Evolutionary conservation across 2,113 vertebrate species (phyloP), one percentile per base, ranked within the genome.

Genomic region (Prionailurus bengalensis): DNA sequence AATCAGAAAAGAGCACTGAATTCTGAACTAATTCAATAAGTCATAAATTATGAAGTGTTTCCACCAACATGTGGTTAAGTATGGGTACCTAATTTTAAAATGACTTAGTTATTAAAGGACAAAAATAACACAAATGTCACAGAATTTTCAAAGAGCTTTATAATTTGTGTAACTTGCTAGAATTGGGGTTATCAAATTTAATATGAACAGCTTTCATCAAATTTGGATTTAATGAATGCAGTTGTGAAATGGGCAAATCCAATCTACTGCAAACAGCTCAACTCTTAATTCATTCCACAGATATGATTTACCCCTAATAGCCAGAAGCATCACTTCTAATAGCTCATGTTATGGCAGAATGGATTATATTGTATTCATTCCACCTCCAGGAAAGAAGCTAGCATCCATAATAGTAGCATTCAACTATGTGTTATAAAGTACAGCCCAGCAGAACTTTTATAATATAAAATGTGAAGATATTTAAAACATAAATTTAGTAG

Each of bases 221-320:
- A 96, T 97, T 96, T 97, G 89, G 76, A 71, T 95, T 95, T 95
- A 92, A 96, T 90, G 94, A 96, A 97, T 81, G 21, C 79, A 85
- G 76, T 97, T 95, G 83, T 92, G 70, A 95, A 97, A 95, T 92
- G 80, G 91, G 83, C 17, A 96, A 95, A 96, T 95, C 89, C 87
- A 96, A 90, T 81, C 87, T 48, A 83, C 63, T 83, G 82, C 86
- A 89, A 97, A 97, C 53, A 94, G 63, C 55, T 63, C 73, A 93
- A 95, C 78, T 89, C 84, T 97, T 97, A 94, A 96, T 94, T 98
- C 74, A 82, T 84, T 92, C 95, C 58, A 70, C 55, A 94, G 92
- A 95, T 95, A 95, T 23, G 89, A 97, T 92, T 97, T 96, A 55
- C 70, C 94, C 74, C 80, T 92, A 94, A 96, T 55, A 96, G 66